Evolutionary conservation across 2,888 invertebrate genomes (phyloP).

Genomic region (Thecophora atra): DNA sequence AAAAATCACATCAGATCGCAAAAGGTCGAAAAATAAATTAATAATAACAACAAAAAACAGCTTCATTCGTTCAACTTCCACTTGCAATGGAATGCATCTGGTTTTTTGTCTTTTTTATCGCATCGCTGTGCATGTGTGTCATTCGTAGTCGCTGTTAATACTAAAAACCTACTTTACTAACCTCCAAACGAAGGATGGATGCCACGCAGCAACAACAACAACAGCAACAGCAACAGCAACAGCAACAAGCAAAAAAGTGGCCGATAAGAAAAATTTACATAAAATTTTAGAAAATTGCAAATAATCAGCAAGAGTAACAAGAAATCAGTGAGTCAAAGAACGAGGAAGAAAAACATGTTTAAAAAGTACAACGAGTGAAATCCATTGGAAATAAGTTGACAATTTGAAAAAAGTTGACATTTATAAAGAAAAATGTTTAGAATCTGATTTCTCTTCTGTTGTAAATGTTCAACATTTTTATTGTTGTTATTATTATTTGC

Average conservation of each 20-base stretch:
- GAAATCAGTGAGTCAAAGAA: not conserved
- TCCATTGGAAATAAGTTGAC: not conserved
- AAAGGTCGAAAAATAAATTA: too few species aligned
- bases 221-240: slow-evolving; percentile 4
- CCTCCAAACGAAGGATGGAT: slow-evolving; percentile 4
- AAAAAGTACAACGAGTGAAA: not conserved
- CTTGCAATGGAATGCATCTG: too few species aligned
- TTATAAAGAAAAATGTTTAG: not conserved
- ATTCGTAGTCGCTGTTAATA: not conserved
- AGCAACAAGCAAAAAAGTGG: not conserved
- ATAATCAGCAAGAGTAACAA: not conserved
- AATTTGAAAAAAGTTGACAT: not conserved
- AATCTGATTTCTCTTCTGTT: not conserved
- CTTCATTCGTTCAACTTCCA: too few species aligned
- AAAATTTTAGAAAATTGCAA: not conserved
- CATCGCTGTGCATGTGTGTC: too few species aligned
- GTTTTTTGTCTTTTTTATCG: too few species aligned
- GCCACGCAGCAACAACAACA: not conserved
- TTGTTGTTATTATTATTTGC: not conserved
- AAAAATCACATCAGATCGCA: too few species aligned
- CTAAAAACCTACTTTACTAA: slow-evolving; percentile 27
- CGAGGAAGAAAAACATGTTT: not conserved
- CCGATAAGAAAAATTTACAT: not conserved
- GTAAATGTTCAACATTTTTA: not conserved
- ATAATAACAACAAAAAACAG: too few species aligned